Percentiles rank a stretch among this genome's conserved stretches.
phyloP scores from a whole-genome alignment of 1,140 invertebrate species.

The Macrosteles quadrilineatus region DNA sequence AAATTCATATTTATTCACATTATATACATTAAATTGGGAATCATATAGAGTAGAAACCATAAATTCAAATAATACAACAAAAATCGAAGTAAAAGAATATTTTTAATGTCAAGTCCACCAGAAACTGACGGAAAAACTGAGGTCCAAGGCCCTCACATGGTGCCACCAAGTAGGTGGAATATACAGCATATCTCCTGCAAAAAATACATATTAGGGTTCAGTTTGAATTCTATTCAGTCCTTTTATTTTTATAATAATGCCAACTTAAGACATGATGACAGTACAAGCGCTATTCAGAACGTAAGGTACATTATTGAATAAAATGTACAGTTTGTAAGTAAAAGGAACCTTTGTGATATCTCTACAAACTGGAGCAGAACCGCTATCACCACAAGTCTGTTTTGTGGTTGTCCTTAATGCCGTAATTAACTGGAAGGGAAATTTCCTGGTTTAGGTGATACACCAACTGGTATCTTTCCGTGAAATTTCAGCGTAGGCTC shows the following conservation, averaged over 20 bases:
- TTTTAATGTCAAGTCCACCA: conserved; percentile 79
- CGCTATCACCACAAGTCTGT: too few relatives aligned
- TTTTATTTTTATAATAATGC: background rate
- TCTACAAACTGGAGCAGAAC: background rate
- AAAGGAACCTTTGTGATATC: background rate
- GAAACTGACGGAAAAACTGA: conserved; percentile 88
- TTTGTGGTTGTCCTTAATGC: too few relatives aligned
- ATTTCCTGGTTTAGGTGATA: too few relatives aligned
- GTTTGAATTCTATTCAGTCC: background rate
- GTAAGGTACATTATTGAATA: background rate
- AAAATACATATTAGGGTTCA: too few relatives aligned
- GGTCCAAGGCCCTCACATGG: conserved; percentile 79
- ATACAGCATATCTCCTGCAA: conserved; percentile 80
- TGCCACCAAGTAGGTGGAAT: conserved; percentile 96
- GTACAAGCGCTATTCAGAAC: background rate
- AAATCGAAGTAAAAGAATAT: too few relatives aligned
- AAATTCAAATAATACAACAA: too few relatives aligned
- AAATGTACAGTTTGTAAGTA: background rate
- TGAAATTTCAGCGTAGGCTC: too few relatives aligned
- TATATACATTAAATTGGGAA: too few relatives aligned
- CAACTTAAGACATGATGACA: background rate
- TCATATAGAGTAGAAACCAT: too few relatives aligned
- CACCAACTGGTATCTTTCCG: too few relatives aligned
- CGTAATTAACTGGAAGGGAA: too few relatives aligned
- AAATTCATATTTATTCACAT: too few relatives aligned